Evolutionary conservation across 2,113 vertebrate genomes (phyloP).

Genomic region (Scophthalmus maximus): DNA sequence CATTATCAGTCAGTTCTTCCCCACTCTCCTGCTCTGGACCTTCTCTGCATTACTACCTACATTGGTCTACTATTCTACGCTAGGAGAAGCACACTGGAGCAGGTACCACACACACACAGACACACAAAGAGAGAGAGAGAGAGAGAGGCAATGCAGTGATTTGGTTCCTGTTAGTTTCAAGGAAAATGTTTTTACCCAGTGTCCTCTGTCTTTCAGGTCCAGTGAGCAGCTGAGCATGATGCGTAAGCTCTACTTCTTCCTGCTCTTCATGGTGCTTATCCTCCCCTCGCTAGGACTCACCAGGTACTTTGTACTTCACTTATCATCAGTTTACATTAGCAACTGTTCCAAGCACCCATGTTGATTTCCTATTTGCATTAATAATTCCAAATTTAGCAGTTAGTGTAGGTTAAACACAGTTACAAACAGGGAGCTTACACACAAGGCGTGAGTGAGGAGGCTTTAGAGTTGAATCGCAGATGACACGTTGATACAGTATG

Average conservation of each 20-base stretch:
- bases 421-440: neutral
- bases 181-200: slow-evolving; percentile 15
- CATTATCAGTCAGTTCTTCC: slow-evolving; percentile 95
- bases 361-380: neutral
- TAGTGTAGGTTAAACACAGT: neutral
- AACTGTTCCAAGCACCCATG: neutral
- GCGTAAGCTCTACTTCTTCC: slow-evolving; percentile 95
- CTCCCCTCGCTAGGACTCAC: slow-evolving; percentile 96
- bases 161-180: neutral
- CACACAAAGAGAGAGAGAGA: neutral
- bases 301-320: slow-evolving; percentile 87
- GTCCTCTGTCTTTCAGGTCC: slow-evolving; percentile 77
- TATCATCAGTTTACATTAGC: neutral
- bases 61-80: slow-evolving; percentile 93
- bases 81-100: slow-evolving; percentile 94
- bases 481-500: too few relatives aligned
- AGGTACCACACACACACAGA: slow-evolving; percentile 79
- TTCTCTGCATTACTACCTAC: slow-evolving; percentile 93
- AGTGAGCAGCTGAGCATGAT: slow-evolving; percentile 94
- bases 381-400: neutral
- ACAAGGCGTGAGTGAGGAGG: too few relatives aligned
- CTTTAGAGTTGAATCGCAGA: too few relatives aligned
- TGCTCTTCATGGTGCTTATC: slow-evolving; percentile 98
- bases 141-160: neutral
- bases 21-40: slow-evolving; percentile 93